phyloP scores from a whole-genome alignment of 2,113 vertebrate species.

The Spheniscus mendiculus region DNA sequence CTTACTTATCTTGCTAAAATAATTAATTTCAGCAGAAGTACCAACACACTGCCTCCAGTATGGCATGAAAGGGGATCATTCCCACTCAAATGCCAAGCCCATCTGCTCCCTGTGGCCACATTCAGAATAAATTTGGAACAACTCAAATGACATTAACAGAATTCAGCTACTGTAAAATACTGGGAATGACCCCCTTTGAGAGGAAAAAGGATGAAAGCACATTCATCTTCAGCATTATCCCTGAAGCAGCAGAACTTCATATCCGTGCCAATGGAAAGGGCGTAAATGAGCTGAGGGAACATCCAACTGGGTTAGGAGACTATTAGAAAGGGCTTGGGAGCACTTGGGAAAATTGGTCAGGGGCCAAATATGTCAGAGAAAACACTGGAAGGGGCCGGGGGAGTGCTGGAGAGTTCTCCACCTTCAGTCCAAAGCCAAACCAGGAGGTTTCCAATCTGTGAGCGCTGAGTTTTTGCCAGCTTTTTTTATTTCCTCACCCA shows the following conservation, averaged over 20 bases:
- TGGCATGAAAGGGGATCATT: background rate
- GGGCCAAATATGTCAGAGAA: slow-evolving; percentile 49
- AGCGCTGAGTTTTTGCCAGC: background rate
- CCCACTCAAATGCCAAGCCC: background rate
- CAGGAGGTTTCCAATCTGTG: slow-evolving; percentile 38
- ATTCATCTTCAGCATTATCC: slow-evolving; percentile 35
- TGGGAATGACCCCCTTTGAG: background rate
- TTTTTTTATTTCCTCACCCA: background rate
- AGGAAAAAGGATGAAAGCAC: slow-evolving; percentile 24
- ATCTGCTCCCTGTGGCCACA: background rate
- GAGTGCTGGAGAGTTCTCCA: slow-evolving; percentile 21
- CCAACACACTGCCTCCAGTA: background rate
- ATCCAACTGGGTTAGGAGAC: slow-evolving; percentile 38
- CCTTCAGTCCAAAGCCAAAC: slow-evolving; percentile 37
- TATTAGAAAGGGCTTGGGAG: slow-evolving; percentile 46
- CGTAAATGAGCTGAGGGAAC: background rate
- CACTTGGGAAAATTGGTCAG: slow-evolving; percentile 52
- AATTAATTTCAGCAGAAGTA: background rate
- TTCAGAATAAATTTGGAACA: background rate
- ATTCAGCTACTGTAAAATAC: slow-evolving; percentile 8
- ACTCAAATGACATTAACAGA: slow-evolving; percentile 10
- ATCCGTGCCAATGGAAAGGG: slow-evolving; percentile 6
- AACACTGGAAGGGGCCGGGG: background rate
- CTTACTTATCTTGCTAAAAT: background rate
- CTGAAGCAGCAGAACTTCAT: slow-evolving; percentile 21